Base-by-base conservation (phyloP, 2,797 vertebrate genomes). In the Tenualosa ilisha region DNA sequence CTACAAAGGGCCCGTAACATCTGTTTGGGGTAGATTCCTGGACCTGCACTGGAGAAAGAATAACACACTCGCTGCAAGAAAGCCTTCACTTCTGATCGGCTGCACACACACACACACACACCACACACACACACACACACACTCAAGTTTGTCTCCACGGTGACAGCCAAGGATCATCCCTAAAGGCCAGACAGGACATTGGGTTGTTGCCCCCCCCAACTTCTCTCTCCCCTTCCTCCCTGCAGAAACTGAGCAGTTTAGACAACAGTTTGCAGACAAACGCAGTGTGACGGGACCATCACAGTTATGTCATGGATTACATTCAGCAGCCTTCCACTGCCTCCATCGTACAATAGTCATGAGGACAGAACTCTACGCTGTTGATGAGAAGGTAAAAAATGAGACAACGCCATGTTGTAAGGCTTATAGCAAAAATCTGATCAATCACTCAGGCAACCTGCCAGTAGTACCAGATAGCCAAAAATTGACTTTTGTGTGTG, bases 1-100 rank as follows among this genome's bases (percentile, higher is more conserved):
- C 95, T 96, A 97, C 96, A 97, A 96, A 96, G 96, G 94, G 94
- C 96, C 96, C 91, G 90, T 91, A 97, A 97, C 97, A 98, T 98
- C 97, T 98, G 97, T 96, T 97, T 94, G 95, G 96, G 93, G 95
- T 96, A 96, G 96, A 97, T 96, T 96, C 96, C 96, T 95, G 91
- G 92, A 94, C 72, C 92, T 94, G 94, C 93, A 93, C 94, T 95
- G 93, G 91, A 93, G 93, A 93, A 96, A 95, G 93, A 95, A 96
- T 94, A 95, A 95, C 94, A 94, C 92, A 92, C 93, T 91, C 87
- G 86, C 92, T 94, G 72, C 72, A 79, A 46, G 40, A 79, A 79
- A 40, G 72, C 72, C 72, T 79, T 46, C 72, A 79, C 72, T 79
- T 46, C 26, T 79, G 72, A 79, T 79, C 37, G 40, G 37, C 72